Evolutionary conservation across 2,888 invertebrate genomes (phyloP).

Genomic region (Aethes cnicana): DNA sequence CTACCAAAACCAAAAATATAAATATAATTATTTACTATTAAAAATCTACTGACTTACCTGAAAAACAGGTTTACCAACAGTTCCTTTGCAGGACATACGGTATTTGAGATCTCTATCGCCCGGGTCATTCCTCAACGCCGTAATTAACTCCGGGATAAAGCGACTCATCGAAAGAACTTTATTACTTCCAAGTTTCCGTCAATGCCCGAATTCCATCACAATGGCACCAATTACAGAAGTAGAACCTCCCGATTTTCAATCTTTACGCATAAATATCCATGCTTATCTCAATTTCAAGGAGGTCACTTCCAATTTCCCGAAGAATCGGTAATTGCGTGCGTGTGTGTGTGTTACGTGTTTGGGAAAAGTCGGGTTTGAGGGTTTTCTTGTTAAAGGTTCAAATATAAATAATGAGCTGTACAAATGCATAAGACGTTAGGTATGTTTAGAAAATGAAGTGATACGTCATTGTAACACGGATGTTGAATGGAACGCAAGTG

Average conservation of each 20-base stretch:
- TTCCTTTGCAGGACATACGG: too few relatives aligned
- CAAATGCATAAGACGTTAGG: too few relatives aligned
- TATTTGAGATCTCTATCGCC: too few relatives aligned
- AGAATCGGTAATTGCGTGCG: constrained; percentile 22
- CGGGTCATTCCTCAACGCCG: constrained; percentile 50
- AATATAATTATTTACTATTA: too few relatives aligned
- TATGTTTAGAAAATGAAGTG: too few relatives aligned
- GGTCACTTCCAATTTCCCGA: constrained; percentile 24
- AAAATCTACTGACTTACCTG: too few relatives aligned
- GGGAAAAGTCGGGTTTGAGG: too few relatives aligned
- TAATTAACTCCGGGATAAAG: constrained; percentile 69
- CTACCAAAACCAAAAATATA: too few relatives aligned
- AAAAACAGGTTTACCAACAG: too few relatives aligned
- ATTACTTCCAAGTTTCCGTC: constrained; percentile 65
- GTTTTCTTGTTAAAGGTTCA: constrained; percentile 22
- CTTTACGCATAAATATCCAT: constrained; percentile 49
- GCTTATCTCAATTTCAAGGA: constrained; percentile 26
- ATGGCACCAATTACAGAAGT: constrained; percentile 67
- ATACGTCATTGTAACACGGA: too few relatives aligned
- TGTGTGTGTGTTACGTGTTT: constrained; percentile 10
- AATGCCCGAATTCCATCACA: constrained; percentile 57
- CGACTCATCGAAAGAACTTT: constrained; percentile 71
- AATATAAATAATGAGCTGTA: too few relatives aligned
- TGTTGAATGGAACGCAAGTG: too few relatives aligned
- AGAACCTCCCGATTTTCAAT: constrained; percentile 51